These are phyloP conservation scores for Acanthosepion pharaonis DNA, from an alignment of 2,888 invertebrate genomes.

Conservation along the genomic window DNA sequence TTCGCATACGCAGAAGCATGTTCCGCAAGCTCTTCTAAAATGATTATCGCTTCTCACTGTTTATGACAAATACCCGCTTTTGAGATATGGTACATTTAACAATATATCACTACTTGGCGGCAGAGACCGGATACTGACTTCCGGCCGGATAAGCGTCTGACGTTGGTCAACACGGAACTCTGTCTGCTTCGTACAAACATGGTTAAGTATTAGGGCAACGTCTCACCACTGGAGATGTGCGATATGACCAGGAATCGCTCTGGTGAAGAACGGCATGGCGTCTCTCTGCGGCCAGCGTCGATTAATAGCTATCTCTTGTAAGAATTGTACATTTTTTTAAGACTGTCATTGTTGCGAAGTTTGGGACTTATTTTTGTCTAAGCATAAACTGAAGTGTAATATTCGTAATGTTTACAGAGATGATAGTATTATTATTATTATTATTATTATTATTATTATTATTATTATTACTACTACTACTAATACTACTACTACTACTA, in stretches of 20 bases:
- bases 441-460: no score
- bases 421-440: no score
- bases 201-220: not conserved
- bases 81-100: not conserved
- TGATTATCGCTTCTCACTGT: no score
- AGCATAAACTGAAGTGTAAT: no score
- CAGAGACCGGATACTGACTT: not conserved
- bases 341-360: no score
- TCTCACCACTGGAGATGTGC: not conserved
- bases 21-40: no score
- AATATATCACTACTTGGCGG: conserved; percentile 21
- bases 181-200: not conserved
- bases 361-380: no score
- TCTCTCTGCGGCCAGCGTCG: not conserved
- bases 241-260: not conserved
- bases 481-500: no score
- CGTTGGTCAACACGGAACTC: not conserved
- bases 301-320: conserved; percentile 11
- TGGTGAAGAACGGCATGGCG: not conserved
- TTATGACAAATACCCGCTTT: not conserved
- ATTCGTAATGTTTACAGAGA: no score
- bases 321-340: not conserved
- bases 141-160: not conserved
- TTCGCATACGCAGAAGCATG: no score
- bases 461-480: no score